Evolutionary conservation across 2,888 invertebrate species (phyloP).

Genomic region (Trissoscelio sp.): DNA sequence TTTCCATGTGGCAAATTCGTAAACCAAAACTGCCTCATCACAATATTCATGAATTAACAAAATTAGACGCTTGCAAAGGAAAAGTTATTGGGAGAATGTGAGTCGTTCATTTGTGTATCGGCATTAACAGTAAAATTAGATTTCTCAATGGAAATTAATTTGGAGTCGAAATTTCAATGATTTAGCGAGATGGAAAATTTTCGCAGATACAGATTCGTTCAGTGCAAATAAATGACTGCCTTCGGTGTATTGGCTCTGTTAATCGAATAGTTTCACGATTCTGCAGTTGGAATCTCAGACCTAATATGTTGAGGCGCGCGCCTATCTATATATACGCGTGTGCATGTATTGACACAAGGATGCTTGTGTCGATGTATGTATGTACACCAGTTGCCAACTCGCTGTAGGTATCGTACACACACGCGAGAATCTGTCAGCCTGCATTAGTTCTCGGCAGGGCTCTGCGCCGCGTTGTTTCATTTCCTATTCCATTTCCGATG

Average conservation of each 20-base stretch:
- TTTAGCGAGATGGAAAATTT: conserved; percentile 54
- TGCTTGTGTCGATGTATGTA: conserved; percentile 15
- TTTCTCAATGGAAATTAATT: conserved; percentile 46
- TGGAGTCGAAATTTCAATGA: conserved; percentile 46
- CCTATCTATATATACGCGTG: neutral
- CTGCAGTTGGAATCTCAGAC: conserved; percentile 68
- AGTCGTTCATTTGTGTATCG: conserved; percentile 33
- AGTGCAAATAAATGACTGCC: conserved; percentile 59
- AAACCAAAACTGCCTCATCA: conserved; percentile 19
- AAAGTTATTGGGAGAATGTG: conserved; percentile 41
- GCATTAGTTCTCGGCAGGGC: conserved; percentile 67
- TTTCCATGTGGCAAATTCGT: conserved; percentile 17
- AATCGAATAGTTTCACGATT: conserved; percentile 70
- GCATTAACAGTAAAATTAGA: conserved; percentile 42
- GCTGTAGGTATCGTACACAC: conserved; percentile 57
- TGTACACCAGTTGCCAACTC: conserved; percentile 45
- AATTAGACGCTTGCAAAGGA: conserved; percentile 20
- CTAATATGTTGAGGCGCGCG: conserved; percentile 62
- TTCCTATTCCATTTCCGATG: conserved; percentile 82
- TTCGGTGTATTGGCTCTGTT: conserved; percentile 65
- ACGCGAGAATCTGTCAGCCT: conserved; percentile 58
- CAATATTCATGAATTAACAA: conserved; percentile 27
- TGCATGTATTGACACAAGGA: conserved; percentile 65
- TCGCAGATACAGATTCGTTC: conserved; percentile 56
- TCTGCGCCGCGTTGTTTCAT: conserved; percentile 78